These are phyloP conservation scores for Panagrolaimus sp. DNA, from an alignment of 1,140 invertebrate species.

Conservation along the genomic window DNA sequence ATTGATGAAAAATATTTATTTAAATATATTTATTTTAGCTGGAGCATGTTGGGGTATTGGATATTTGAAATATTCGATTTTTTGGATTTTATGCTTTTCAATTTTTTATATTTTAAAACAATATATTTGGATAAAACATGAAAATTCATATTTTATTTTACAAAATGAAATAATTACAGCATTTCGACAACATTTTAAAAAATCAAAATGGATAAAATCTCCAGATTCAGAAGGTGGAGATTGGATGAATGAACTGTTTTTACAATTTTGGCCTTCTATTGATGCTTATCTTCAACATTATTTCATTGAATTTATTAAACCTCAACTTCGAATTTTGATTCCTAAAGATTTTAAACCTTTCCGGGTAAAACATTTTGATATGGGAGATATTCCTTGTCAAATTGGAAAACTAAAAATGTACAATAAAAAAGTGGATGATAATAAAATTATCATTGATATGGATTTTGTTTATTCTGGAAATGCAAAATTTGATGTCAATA, in stretches of 20 bases:
- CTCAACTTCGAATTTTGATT: slow-evolving; percentile 55
- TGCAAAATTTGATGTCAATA: slow-evolving; percentile 57
- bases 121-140: slow-evolving; percentile 26
- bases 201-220: slow-evolving; percentile 57
- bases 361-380: slow-evolving; percentile 56
- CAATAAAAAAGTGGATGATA: slow-evolving; percentile 55
- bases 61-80: slow-evolving; percentile 41
- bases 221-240: slow-evolving; percentile 58
- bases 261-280: slow-evolving; percentile 57
- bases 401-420: slow-evolving; percentile 57
- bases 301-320: slow-evolving; percentile 56
- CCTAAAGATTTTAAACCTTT: slow-evolving; percentile 57
- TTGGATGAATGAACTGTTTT: slow-evolving; percentile 58
- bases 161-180: slow-evolving; percentile 47
- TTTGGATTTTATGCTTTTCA: slow-evolving; percentile 48
- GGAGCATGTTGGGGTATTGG: slow-evolving; percentile 39
- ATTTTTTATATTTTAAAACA: slow-evolving; percentile 40
- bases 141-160: slow-evolving; percentile 34
- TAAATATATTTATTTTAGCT: too few relatives aligned
- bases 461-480: slow-evolving; percentile 56
- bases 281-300: slow-evolving; percentile 53
- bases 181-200: slow-evolving; percentile 40
- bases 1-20: too few relatives aligned
- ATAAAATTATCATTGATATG: slow-evolving; percentile 58
- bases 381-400: slow-evolving; percentile 53